Percentiles rank a stretch among this genome's conserved stretches.
phyloP scores from a whole-genome alignment of 2,888 invertebrate genomes.

The Eupsilia transversa region DNA sequence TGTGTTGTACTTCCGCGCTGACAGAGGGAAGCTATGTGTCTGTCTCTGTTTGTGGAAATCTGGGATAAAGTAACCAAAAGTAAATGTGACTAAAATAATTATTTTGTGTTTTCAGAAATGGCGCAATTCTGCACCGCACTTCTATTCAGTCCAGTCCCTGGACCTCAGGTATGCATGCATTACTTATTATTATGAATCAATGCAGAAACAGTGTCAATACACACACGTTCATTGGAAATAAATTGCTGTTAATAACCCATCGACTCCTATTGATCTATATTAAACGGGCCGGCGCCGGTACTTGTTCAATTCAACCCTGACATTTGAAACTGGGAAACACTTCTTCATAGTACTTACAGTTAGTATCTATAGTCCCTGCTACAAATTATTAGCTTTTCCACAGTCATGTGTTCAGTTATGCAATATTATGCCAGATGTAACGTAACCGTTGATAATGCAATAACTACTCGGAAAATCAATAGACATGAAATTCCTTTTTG shows the following conservation, averaged over 20 bases:
- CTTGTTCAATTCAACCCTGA: slow-evolving; percentile 81
- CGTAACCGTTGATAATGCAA: slow-evolving; percentile 34
- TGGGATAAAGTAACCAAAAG: slow-evolving; percentile 4
- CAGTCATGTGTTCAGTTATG: slow-evolving; percentile 42
- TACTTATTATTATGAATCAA: slow-evolving; percentile 59
- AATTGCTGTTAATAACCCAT: slow-evolving; percentile 84
- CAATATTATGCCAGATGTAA: slow-evolving; percentile 43
- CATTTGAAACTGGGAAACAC: slow-evolving; percentile 69
- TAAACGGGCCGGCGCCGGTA: slow-evolving; percentile 79
- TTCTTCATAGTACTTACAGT: slow-evolving; percentile 17
- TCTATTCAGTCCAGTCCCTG: slow-evolving; percentile 86
- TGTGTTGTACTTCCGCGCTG: slow-evolving; percentile 59
- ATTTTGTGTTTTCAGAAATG: slow-evolving; percentile 85
- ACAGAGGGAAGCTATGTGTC: slow-evolving; percentile 40
- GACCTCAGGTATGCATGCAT: slow-evolving; percentile 84
- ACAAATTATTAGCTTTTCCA: slow-evolving; percentile 28
- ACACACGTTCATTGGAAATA: slow-evolving; percentile 75
- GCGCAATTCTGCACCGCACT: slow-evolving; percentile 87
- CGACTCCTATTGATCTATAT: slow-evolving; percentile 87
- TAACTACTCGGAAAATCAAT: slow-evolving; percentile 40
- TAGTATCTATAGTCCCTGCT: slow-evolving; percentile 8
- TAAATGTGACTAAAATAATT: slow-evolving; percentile 3
- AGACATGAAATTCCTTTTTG: slow-evolving; percentile 33
- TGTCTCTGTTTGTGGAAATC: slow-evolving; percentile 45
- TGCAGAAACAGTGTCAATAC: slow-evolving; percentile 68